A percentile compares a stretch with the other conserved stretches of the same genome.
These are phyloP conservation scores for Drosophila anomelani DNA, from an alignment of 2,888 invertebrate species.

Conservation along the genomic window DNA sequence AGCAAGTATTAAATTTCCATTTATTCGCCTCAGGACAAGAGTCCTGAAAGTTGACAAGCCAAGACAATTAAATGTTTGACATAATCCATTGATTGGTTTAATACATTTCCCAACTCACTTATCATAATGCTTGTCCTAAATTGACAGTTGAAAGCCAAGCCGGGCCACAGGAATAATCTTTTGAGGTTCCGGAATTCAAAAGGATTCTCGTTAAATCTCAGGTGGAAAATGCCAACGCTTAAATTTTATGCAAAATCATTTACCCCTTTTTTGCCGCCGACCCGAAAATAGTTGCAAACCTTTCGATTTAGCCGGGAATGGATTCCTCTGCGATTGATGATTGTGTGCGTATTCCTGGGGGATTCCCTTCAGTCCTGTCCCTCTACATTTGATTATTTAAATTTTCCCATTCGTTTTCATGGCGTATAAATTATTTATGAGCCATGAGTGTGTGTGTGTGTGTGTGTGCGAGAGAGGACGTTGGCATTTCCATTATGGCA, in stretches of 20 bases:
- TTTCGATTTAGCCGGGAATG: conserved; percentile 35
- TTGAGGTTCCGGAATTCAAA: conserved; percentile 7
- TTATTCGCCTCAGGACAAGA: not conserved
- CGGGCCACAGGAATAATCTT: conserved; percentile 18
- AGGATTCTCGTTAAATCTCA: conserved; percentile 38
- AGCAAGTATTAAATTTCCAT: not conserved
- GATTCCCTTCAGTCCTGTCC: not conserved
- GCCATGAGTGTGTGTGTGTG: conserved; percentile 7
- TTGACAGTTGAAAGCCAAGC: conserved; percentile 53
- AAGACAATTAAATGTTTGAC: conserved; percentile 33
- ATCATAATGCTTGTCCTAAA: conserved; percentile 28
- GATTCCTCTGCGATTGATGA: conserved; percentile 48
- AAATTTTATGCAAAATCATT: conserved; percentile 66
- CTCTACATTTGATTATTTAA: conserved; percentile 77
- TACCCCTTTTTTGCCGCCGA: conserved; percentile 13
- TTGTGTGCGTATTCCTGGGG: conserved; percentile 27
- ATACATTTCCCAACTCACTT: conserved; percentile 20
- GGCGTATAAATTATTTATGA: conserved; percentile 79
- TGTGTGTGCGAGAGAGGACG: conserved; percentile 11
- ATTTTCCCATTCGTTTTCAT: conserved; percentile 68
- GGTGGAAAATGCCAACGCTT: conserved; percentile 29
- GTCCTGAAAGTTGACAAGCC: conserved; percentile 17
- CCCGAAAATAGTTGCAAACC: conserved; percentile 21
- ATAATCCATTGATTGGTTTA: conserved; percentile 34
- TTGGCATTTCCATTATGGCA: conserved; percentile 44